Evolutionary conservation across 2,888 invertebrate genomes (phyloP), one percentile per base, ranked within the genome.

Genomic region (Conus canariensis): DNA sequence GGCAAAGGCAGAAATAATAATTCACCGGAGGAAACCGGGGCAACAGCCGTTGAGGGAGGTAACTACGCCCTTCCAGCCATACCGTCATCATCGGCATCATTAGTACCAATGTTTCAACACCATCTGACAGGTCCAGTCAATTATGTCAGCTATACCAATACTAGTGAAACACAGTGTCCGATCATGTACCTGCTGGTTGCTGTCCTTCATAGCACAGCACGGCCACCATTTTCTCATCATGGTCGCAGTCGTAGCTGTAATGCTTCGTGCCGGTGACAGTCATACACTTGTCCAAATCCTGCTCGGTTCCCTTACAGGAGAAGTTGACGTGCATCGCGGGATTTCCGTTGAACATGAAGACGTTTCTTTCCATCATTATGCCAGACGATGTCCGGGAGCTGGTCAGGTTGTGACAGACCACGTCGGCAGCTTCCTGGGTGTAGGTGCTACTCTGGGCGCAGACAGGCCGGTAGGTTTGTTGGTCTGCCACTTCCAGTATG

Each of bases 271-370:
- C 12, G 30, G 45, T 25, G 14, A 80, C 30, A 10, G 45, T 70
- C 70, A 70, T 56, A 19, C 87, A 87, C 67, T 87, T 45, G 45
- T 87, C 45, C 45, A 87, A 45, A 25, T 14, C 7, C 70, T 70
- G 14, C 87, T 87, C 67, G 7, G 87, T 87, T 6, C 87, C 87
- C 45, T 67, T 9, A n/a, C 87, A 87, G 87, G 87, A 56, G 70
- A 67, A 67, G 45, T 87, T 70, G 45, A 67, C 87, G 19, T 67
- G 67, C 45, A 87, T 45, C 9, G 10, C 45, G 9, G 30, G 19
- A 3, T 30, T 30, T 9, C 30, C 8, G 30, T 16, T 25, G 85
- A 25, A 30, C 25, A 64, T 22, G 67, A 87, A 87, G 22, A 87
- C 30, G 30, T 67, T 87, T 5, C 22, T 56, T 56, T 9, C 22